phyloP scores from a whole-genome alignment of 2,797 vertebrate species.

The Odontamblyopus rebecca region DNA sequence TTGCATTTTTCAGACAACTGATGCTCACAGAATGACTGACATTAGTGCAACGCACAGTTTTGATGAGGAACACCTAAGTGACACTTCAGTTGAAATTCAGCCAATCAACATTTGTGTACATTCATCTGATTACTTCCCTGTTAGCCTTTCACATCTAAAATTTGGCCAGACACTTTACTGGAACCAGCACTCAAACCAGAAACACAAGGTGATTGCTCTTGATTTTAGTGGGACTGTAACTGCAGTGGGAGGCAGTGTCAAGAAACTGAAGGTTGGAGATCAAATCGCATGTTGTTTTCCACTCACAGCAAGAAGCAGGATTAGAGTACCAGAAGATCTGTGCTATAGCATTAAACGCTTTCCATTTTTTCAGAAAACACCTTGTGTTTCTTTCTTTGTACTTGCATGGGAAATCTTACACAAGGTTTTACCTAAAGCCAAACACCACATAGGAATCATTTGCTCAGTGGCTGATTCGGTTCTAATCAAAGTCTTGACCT shows the following conservation, averaged over 20 bases:
- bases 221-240: slow-evolving; percentile 80
- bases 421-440: slow-evolving; percentile 66
- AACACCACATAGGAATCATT: slow-evolving; percentile 68
- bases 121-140: slow-evolving; percentile 82
- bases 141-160: slow-evolving; percentile 73
- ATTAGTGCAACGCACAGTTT: slow-evolving; percentile 67
- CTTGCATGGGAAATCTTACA: slow-evolving; percentile 82
- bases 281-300: slow-evolving; percentile 80
- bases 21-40: slow-evolving; percentile 62
- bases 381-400: slow-evolving; percentile 83
- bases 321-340: slow-evolving; percentile 73
- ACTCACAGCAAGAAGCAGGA: slow-evolving; percentile 68
- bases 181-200: slow-evolving; percentile 73
- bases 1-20: slow-evolving; percentile 76
- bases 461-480: slow-evolving; percentile 59
- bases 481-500: slow-evolving; percentile 65
- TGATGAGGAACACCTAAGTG: slow-evolving; percentile 19
- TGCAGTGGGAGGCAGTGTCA: slow-evolving; percentile 72
- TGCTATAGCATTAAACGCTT: slow-evolving; percentile 80
- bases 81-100: slow-evolving; percentile 70
- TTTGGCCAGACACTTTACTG: slow-evolving; percentile 81
- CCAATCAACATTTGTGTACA: slow-evolving; percentile 77
- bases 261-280: slow-evolving; percentile 80
- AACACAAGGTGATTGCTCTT: slow-evolving; percentile 75
- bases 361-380: slow-evolving; percentile 72